A percentile compares a stretch with the other conserved stretches of the same genome.
These are phyloP conservation scores for Mustelus asterias DNA, from an alignment of 2,113 vertebrate species.

Conservation along the genomic window DNA sequence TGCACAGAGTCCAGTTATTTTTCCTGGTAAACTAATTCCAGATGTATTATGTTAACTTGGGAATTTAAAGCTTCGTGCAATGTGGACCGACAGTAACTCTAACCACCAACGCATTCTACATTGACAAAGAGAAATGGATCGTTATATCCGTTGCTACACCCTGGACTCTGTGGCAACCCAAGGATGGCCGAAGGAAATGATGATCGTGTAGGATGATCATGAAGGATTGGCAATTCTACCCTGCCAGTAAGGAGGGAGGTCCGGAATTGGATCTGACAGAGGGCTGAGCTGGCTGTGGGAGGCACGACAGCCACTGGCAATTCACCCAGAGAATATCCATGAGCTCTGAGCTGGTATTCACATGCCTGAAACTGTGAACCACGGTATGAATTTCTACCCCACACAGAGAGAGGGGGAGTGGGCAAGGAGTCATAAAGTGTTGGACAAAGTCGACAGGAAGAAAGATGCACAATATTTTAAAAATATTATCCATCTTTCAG, in stretches of 20 bases:
- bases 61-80: not conserved
- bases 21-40: not conserved
- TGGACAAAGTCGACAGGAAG: not conserved
- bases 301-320: not conserved
- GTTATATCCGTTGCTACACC: not conserved
- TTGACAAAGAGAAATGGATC: not conserved
- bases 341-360: not conserved
- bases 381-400: not conserved
- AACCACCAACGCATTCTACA: not conserved
- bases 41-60: conserved; percentile 3
- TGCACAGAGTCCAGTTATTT: not conserved
- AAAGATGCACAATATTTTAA: not conserved
- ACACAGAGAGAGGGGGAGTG: not conserved
- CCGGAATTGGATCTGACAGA: not conserved
- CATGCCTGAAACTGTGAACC: not conserved
- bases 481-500: not conserved
- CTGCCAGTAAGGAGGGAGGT: not conserved
- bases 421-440: not conserved
- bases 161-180: not conserved
- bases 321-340: not conserved
- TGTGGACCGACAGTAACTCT: not conserved
- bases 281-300: not conserved
- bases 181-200: not conserved
- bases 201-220: not conserved
- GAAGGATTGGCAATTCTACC: not conserved